A percentile compares a stretch with the other conserved stretches of the same genome.
Conservation (phyloP, 2,113 vertebrate species). For the Oncorhynchus tshawytscha region DNA sequence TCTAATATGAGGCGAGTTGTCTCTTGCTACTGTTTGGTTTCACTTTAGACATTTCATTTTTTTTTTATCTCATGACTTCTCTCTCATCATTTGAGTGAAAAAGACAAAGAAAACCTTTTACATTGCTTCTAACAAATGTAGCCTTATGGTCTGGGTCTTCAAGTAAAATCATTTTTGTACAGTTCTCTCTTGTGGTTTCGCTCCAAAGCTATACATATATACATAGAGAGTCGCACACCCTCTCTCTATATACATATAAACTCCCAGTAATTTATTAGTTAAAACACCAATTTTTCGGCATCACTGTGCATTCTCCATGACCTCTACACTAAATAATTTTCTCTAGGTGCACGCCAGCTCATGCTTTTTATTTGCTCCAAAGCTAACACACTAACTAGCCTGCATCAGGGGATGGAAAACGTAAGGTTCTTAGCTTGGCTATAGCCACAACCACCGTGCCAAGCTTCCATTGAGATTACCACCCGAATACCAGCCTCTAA, state of each 20-base stretch:
- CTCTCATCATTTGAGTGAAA: not conserved
- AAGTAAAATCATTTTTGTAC: not conserved
- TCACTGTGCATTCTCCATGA: too few species aligned
- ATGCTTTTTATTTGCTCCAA: not conserved
- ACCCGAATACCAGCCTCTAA: slow-evolving; percentile 5
- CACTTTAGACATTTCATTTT: not conserved
- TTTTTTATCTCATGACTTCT: not conserved
- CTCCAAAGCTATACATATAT: slow-evolving; percentile 5
- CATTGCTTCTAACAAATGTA: not conserved
- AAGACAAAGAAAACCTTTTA: not conserved
- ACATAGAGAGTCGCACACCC: too few species aligned
- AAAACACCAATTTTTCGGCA: too few species aligned
- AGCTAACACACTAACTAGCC: slow-evolving; percentile 14
- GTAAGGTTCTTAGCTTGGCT: not conserved
- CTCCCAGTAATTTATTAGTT: too few species aligned
- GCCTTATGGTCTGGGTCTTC: not conserved
- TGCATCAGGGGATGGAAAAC: not conserved
- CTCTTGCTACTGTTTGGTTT: not conserved
- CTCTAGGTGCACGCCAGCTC: too few species aligned
- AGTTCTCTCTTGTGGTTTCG: not conserved
- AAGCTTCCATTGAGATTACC: slow-evolving; percentile 1
- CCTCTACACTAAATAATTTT: too few species aligned
- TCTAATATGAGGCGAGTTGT: not conserved
- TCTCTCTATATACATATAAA: too few species aligned
- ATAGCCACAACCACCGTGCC: slow-evolving; percentile 15